Evolutionary conservation across 2,113 vertebrate genomes (phyloP).

Genomic region (Thryonomys swinderianus): DNA sequence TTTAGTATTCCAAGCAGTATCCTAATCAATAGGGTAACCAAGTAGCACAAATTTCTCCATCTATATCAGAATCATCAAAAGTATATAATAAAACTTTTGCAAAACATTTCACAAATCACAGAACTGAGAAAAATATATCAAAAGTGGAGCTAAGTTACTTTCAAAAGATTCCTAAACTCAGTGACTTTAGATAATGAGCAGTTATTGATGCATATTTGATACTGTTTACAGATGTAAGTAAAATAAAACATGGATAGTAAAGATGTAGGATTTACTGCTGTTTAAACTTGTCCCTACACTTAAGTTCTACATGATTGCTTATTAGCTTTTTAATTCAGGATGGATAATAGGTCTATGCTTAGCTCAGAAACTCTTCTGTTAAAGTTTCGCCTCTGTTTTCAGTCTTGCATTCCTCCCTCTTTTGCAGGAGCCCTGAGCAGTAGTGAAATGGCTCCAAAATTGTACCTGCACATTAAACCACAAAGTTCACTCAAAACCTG

Average conservation of each 20-base stretch:
- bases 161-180: not conserved
- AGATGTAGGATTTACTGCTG: not conserved
- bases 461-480: constrained; percentile 5
- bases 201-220: not conserved
- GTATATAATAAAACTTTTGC: not conserved
- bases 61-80: not conserved
- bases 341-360: not conserved
- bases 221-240: not conserved
- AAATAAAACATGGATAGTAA: not conserved
- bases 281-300: not conserved
- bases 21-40: not conserved
- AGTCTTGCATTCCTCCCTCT: not conserved
- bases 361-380: not conserved
- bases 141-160: not conserved
- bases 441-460: not conserved
- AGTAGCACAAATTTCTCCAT: not conserved
- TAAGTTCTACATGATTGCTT: not conserved
- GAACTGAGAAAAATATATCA: not conserved
- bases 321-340: not conserved
- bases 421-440: not conserved
- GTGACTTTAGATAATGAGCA: not conserved
- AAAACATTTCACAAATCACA: constrained; percentile 40
- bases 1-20: not conserved
- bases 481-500: not conserved
- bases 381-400: not conserved